Conservation (phyloP, 2,797 vertebrate species). For the Trematomus bernacchii region DNA sequence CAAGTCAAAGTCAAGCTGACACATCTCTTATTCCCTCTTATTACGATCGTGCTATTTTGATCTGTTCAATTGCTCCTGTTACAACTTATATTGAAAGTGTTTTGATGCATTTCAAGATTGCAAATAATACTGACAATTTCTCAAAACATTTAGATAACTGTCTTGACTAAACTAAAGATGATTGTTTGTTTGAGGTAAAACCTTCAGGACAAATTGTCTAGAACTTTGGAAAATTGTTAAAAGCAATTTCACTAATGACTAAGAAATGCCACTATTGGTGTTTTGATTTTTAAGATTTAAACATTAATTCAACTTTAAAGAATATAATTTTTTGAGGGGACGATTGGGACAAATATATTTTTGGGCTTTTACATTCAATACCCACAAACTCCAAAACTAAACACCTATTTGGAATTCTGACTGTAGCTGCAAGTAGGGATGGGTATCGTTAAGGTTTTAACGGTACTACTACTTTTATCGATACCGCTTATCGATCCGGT, state of each 20-base stretch:
- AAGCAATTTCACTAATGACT: neutral
- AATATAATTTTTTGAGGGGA: no score
- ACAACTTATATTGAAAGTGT: conserved; percentile 19
- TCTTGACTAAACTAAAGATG: neutral
- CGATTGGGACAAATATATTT: no score
- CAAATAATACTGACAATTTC: neutral
- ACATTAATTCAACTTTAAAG: no score
- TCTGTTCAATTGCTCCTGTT: neutral
- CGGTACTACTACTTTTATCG: no score
- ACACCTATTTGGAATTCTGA: no score
- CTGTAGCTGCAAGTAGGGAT: no score
- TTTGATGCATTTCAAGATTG: neutral
- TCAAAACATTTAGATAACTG: neutral
- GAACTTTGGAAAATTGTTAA: neutral
- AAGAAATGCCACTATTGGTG: no score
- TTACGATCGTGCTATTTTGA: conserved; percentile 12
- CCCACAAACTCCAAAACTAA: no score
- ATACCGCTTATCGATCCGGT: no score
- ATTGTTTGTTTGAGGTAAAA: neutral
- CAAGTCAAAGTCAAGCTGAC: conserved; percentile 52
- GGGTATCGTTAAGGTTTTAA: no score
- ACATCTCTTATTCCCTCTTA: conserved; percentile 36
- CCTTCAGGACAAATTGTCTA: neutral
- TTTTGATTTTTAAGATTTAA: no score
- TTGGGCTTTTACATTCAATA: no score